Conservation (phyloP, 2,888 invertebrate species). For the Invenusta paracnida region DNA sequence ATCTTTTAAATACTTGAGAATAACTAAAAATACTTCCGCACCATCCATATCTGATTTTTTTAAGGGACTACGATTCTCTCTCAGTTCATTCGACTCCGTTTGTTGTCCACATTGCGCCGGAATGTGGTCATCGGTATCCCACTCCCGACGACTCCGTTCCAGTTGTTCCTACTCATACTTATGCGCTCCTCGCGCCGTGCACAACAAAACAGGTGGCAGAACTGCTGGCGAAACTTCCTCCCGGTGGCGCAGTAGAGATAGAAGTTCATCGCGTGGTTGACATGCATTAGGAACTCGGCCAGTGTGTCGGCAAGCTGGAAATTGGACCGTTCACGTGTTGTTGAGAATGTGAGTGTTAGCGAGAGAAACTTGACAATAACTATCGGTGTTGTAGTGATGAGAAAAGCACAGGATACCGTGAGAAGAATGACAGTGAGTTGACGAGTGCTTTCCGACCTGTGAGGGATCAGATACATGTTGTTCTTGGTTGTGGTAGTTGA, state of each 20-base stretch:
- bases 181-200: too few relatives aligned
- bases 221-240: conserved; percentile 38
- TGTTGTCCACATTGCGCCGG: too few relatives aligned
- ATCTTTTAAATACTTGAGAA: too few relatives aligned
- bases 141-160: too few relatives aligned
- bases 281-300: conserved; percentile 41
- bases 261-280: conserved; percentile 42
- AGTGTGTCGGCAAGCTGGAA: conserved; percentile 38
- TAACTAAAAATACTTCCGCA: too few relatives aligned
- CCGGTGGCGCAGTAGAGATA: conserved; percentile 44
- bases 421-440: conserved; percentile 43
- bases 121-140: too few relatives aligned
- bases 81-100: too few relatives aligned
- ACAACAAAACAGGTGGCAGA: conserved; percentile 32
- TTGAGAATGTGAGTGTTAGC: neutral
- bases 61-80: too few relatives aligned
- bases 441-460: conserved; percentile 1
- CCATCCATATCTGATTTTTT: too few relatives aligned
- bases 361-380: conserved; percentile 40
- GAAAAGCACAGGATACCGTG: conserved; percentile 39
- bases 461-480: neutral
- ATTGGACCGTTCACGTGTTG: neutral
- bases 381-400: conserved; percentile 41
- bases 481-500: neutral
- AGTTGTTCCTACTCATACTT: too few relatives aligned